Conservation (phyloP, 2,113 vertebrate species). For the Takifugu flavidus region DNA sequence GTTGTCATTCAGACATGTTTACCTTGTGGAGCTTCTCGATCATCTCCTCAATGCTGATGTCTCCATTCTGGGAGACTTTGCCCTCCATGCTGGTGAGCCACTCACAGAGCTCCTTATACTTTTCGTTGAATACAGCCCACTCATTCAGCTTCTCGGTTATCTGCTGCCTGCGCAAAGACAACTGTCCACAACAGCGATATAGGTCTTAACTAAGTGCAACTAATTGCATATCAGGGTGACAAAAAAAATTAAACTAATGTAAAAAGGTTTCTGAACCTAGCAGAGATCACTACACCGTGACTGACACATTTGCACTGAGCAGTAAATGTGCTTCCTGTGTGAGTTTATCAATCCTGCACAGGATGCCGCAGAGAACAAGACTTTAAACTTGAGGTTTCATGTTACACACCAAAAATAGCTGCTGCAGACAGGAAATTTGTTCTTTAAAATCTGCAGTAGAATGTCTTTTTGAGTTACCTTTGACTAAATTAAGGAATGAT, state of each 20-base stretch:
- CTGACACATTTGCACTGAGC: slow-evolving; percentile 29
- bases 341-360: slow-evolving; percentile 37
- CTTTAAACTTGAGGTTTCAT: slow-evolving; percentile 42
- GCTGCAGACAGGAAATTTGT: neutral
- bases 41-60: slow-evolving; percentile 97
- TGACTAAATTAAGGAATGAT: neutral
- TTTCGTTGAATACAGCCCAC: slow-evolving; percentile 91
- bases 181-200: slow-evolving; percentile 65
- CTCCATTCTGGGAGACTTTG: slow-evolving; percentile 94
- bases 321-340: slow-evolving; percentile 64
- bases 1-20: slow-evolving; percentile 7
- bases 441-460: neutral
- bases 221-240: neutral
- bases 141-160: slow-evolving; percentile 89
- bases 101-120: slow-evolving; percentile 93
- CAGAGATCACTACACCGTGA: slow-evolving; percentile 9
- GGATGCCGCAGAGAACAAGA: slow-evolving; percentile 56
- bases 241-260: neutral
- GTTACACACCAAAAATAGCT: neutral
- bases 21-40: slow-evolving; percentile 97
- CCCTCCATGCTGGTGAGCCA: slow-evolving; percentile 97
- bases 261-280: slow-evolving; percentile 4
- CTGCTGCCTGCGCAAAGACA: slow-evolving; percentile 86
- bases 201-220: neutral
- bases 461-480: neutral